Evolutionary conservation across 2,888 invertebrate genomes (phyloP).

Genomic region (Drosophila melanosoma): DNA sequence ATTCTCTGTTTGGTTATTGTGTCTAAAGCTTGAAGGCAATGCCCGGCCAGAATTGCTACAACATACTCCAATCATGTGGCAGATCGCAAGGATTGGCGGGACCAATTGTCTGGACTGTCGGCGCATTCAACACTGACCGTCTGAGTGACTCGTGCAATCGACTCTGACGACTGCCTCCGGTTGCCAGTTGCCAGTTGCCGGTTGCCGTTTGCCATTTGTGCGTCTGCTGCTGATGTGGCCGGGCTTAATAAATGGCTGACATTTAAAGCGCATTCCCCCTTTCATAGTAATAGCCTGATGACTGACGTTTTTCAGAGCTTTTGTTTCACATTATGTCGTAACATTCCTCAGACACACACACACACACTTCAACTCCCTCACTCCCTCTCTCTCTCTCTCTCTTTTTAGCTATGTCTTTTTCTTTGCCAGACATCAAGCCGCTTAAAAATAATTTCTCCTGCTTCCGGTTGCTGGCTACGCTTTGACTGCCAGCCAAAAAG

Average conservation of each 20-base stretch:
- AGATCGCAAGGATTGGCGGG: constrained; percentile 15
- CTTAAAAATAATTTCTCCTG: constrained; percentile 76
- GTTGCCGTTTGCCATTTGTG: constrained; percentile 35
- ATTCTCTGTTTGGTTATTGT: neutral
- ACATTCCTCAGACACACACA: constrained; percentile 54
- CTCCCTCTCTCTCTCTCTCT: neutral
- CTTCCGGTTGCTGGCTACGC: constrained; percentile 71
- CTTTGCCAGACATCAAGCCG: constrained; percentile 56
- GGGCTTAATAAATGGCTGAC: constrained; percentile 71
- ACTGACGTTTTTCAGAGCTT: constrained; percentile 66
- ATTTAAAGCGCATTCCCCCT: constrained; percentile 63
- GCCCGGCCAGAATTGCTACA: neutral
- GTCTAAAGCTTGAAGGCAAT: constrained; percentile 4
- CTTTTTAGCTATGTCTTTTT: constrained; percentile 3
- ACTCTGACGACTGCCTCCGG: constrained; percentile 41
- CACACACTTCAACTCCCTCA: too few relatives aligned
- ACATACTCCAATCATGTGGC: neutral
- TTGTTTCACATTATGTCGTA: constrained; percentile 64
- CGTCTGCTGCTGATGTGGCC: constrained; percentile 52
- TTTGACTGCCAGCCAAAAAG: constrained; percentile 67
- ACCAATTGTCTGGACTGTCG: constrained; percentile 41
- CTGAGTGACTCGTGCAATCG: constrained; percentile 57
- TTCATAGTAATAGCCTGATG: constrained; percentile 22
- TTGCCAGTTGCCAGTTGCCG: constrained; percentile 11
- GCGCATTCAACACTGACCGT: constrained; percentile 49